phyloP scores from a whole-genome alignment of 1,140 invertebrate species.

The Drosophila pectinifera region DNA sequence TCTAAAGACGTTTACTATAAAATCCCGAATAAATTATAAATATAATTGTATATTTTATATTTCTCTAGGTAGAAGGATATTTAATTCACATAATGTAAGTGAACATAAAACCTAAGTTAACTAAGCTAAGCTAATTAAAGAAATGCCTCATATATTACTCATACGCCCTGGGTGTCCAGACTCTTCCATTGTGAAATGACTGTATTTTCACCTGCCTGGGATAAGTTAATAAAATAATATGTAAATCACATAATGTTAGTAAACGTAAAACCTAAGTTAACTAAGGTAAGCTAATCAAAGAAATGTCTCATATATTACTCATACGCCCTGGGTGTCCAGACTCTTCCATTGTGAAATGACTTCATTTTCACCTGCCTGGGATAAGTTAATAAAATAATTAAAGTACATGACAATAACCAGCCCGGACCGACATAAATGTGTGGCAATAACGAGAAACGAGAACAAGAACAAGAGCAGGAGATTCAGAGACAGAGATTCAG shows the following conservation, averaged over 20 bases:
- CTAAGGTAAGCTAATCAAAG: too few species aligned
- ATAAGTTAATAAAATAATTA: conserved; percentile 77
- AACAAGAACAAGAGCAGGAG: conserved; percentile 8
- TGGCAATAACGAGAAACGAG: conserved; percentile 34
- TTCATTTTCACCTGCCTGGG: conserved; percentile 25
- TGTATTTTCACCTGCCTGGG: conserved; percentile 25
- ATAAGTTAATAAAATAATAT: conserved; percentile 69
- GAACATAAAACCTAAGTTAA: neutral
- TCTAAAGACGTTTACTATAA: too few species aligned
- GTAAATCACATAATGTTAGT: neutral
- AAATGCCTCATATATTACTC: conserved; percentile 17
- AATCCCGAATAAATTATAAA: too few species aligned
- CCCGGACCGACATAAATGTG: conserved; percentile 46
- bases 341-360: conserved; percentile 7
- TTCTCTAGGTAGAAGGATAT: neutral
- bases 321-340: conserved; percentile 38
- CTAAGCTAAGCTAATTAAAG: too few species aligned
- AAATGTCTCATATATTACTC: conserved; percentile 16
- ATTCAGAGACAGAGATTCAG: conserved; percentile 6
- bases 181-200: conserved; percentile 7
- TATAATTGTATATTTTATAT: neutral
- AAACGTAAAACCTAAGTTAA: neutral
- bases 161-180: conserved; percentile 38
- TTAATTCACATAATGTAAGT: neutral
- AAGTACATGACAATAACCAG: conserved; percentile 60